These are phyloP conservation scores for Triplophysa dalaica DNA, from an alignment of 2,113 vertebrate genomes.

Conservation along the genomic window DNA sequence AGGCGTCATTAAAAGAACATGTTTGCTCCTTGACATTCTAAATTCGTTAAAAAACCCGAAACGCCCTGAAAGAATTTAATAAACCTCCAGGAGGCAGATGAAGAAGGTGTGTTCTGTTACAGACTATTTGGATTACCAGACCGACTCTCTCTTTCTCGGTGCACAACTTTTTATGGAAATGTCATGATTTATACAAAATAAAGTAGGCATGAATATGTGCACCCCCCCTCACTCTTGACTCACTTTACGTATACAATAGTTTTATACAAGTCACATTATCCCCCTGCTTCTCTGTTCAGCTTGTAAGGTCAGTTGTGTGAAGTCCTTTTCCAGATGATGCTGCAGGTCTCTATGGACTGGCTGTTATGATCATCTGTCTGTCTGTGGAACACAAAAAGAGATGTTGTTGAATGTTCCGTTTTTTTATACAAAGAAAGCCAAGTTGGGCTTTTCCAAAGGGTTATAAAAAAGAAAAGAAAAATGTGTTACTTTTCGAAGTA, in stretches of 20 bases:
- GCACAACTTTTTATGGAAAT: no score
- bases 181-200: no score
- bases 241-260: no score
- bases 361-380: slow-evolving; percentile 64
- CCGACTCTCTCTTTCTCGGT: no score
- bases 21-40: slow-evolving; percentile 49
- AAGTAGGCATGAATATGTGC: no score
- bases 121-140: neutral
- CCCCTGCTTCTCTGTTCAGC: neutral
- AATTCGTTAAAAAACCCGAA: slow-evolving; percentile 60
- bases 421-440: no score
- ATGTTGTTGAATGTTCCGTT: no score
- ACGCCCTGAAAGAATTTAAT: slow-evolving; percentile 44
- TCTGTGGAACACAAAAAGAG: neutral
- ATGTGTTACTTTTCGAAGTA: no score
- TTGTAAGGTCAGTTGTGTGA: slow-evolving; percentile 32
- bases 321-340: slow-evolving; percentile 63
- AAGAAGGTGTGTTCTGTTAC: neutral
- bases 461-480: no score
- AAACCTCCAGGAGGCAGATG: slow-evolving; percentile 41
- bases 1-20: slow-evolving; percentile 69
- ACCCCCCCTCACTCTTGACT: no score
- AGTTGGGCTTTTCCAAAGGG: no score
- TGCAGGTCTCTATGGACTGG: slow-evolving; percentile 51
- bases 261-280: no score